Conservation (phyloP, 1,140 invertebrate genomes). For the Brachionus asplanchnoidis region DNA sequence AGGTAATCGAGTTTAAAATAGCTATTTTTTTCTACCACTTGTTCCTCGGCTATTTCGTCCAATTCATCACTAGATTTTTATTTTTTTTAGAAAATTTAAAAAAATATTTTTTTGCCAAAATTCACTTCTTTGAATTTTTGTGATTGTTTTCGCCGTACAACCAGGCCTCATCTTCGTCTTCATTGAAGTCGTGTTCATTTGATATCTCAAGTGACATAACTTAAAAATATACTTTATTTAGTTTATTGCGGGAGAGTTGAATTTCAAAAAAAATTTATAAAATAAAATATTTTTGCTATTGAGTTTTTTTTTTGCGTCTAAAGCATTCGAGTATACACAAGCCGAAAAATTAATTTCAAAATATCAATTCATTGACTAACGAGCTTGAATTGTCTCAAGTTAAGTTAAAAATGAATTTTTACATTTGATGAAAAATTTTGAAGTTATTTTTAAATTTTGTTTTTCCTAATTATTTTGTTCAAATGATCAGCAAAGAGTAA, state of each 20-base stretch:
- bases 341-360: not conserved
- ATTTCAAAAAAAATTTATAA: not conserved
- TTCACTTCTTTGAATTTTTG: not conserved
- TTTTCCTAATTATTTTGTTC: not conserved
- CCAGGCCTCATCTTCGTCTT: slow-evolving; percentile 38
- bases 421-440: not conserved
- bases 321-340: not conserved
- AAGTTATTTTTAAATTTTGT: not conserved
- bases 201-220: not conserved
- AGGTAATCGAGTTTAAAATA: no score
- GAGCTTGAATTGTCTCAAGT: not conserved
- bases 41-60: not conserved
- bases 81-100: not conserved
- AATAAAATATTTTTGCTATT: not conserved
- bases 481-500: not conserved
- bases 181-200: slow-evolving; percentile 3
- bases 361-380: no score
- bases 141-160: slow-evolving; percentile 11
- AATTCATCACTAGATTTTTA: not conserved
- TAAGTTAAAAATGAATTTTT: slow-evolving; percentile 15
- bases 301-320: not conserved
- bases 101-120: not conserved
- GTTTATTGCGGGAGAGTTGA: not conserved
- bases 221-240: not conserved
- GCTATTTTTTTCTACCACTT: not conserved